A percentile compares a stretch with the other conserved stretches of the same genome.
Evolutionary conservation across 2,888 invertebrate species (phyloP).

Genomic region (Dendrolimus pini): DNA sequence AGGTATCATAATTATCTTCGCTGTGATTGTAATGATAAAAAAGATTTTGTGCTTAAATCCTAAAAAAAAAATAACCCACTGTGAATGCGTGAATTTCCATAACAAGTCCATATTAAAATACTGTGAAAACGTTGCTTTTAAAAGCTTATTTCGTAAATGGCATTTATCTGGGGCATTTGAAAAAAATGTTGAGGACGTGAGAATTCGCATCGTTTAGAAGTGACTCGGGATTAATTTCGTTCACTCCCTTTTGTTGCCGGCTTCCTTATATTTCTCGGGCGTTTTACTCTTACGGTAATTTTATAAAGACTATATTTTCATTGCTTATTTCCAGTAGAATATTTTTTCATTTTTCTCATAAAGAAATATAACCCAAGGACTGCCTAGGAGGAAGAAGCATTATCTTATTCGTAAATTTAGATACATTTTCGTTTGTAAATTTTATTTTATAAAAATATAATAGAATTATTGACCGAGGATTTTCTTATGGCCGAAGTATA

Average conservation of each 20-base stretch:
- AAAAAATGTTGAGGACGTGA: constrained; percentile 27
- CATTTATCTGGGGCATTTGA: constrained; percentile 16
- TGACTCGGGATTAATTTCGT: constrained; percentile 28
- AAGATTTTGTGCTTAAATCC: too few relatives aligned
- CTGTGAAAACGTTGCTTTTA: constrained; percentile 32
- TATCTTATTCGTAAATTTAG: too few relatives aligned
- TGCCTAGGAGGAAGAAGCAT: too few relatives aligned
- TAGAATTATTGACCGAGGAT: too few relatives aligned
- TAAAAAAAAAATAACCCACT: constrained; percentile 18
- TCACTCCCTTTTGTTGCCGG: constrained; percentile 25
- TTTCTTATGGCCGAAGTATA: too few relatives aligned
- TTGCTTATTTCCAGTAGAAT: too few relatives aligned
- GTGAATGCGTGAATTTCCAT: constrained; percentile 2
- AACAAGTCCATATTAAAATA: constrained; percentile 25
- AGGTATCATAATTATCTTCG: too few relatives aligned
- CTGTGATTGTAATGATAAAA: too few relatives aligned
- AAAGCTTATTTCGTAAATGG: constrained; percentile 24
- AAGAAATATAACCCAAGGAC: too few relatives aligned
- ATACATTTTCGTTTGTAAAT: too few relatives aligned
- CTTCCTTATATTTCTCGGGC: constrained; percentile 14
- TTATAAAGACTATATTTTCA: background rate
- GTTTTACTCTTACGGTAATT: constrained; percentile 5
- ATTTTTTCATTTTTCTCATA: too few relatives aligned
- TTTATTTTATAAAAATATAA: too few relatives aligned
- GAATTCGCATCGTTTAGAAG: constrained; percentile 26